These are phyloP conservation scores for Trisateles emortualis DNA, from an alignment of 2,888 invertebrate species.

Conservation along the genomic window DNA sequence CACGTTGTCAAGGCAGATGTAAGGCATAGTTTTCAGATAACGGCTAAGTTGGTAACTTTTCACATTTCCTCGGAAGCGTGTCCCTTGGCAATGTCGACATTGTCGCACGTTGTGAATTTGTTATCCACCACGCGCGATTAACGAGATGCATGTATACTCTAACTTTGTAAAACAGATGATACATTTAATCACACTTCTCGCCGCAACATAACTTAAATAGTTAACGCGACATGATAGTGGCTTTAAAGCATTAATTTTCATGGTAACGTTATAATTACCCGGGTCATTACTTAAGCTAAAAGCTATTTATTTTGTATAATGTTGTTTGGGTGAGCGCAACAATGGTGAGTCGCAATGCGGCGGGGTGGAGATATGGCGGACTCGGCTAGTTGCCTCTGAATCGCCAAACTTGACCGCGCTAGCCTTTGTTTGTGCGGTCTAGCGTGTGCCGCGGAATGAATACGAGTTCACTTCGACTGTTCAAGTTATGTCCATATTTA, in stretches of 20 bases:
- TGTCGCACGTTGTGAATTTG: conserved; percentile 71
- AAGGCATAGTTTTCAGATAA: conserved; percentile 73
- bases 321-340: conserved; percentile 69
- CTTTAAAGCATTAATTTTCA: conserved; percentile 54
- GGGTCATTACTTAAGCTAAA: conserved; percentile 68
- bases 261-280: conserved; percentile 66
- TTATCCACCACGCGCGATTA: conserved; percentile 65
- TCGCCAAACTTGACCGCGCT: conserved; percentile 74
- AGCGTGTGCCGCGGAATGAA: conserved; percentile 43
- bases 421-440: conserved; percentile 60
- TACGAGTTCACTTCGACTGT: conserved; percentile 16
- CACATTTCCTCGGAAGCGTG: conserved; percentile 72
- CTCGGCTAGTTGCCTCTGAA: conserved; percentile 65
- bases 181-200: conserved; percentile 36
- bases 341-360: conserved; percentile 69
- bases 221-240: conserved; percentile 45
- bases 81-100: conserved; percentile 59
- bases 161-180: conserved; percentile 37
- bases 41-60: conserved; percentile 80
- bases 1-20: conserved; percentile 78
- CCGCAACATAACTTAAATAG: conserved; percentile 34
- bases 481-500: conserved; percentile 13
- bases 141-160: conserved; percentile 54
- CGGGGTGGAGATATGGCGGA: conserved; percentile 57
- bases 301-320: conserved; percentile 79